phyloP scores from a whole-genome alignment of 1,140 invertebrate genomes.

The Phortica variegata region DNA sequence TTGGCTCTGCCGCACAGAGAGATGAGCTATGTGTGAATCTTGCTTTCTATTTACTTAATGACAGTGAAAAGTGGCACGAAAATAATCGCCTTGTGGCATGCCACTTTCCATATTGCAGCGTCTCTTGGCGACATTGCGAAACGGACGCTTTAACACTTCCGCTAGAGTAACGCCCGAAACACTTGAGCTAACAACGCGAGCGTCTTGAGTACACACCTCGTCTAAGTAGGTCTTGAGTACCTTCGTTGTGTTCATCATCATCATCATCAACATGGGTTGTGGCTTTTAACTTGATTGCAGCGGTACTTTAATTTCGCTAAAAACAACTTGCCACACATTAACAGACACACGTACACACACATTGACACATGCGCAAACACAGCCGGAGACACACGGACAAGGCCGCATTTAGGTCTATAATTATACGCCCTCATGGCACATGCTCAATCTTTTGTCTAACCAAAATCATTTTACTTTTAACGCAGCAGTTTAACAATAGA shows the following conservation, averaged over 20 bases:
- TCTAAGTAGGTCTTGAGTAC: too few species aligned
- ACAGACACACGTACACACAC: conserved; percentile 13
- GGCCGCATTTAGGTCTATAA: conserved; percentile 1
- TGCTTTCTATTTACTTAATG: too few species aligned
- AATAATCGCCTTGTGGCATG: conserved; percentile 20
- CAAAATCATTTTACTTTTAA: conserved; percentile 1
- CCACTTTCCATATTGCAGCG: neutral
- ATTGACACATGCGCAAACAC: conserved; percentile 3
- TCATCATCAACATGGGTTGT: too few species aligned
- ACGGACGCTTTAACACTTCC: conserved; percentile 12
- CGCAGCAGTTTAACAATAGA: conserved; percentile 8
- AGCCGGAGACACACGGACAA: too few species aligned
- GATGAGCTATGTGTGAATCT: too few species aligned
- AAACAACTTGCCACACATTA: conserved; percentile 16
- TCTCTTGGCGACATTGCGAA: neutral
- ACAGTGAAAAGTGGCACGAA: conserved; percentile 51
- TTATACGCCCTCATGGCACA: conserved; percentile 15
- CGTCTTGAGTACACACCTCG: too few species aligned
- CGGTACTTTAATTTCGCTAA: conserved; percentile 47
- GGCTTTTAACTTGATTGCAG: conserved; percentile 13
- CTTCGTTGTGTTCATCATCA: too few species aligned
- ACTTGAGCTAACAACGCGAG: neutral
- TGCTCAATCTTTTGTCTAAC: conserved; percentile 36
- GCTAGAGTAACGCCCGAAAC: conserved; percentile 19
- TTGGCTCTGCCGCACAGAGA: neutral